phyloP scores from a whole-genome alignment of 2,888 invertebrate genomes.

The Aporophyla lueneburgensis region DNA sequence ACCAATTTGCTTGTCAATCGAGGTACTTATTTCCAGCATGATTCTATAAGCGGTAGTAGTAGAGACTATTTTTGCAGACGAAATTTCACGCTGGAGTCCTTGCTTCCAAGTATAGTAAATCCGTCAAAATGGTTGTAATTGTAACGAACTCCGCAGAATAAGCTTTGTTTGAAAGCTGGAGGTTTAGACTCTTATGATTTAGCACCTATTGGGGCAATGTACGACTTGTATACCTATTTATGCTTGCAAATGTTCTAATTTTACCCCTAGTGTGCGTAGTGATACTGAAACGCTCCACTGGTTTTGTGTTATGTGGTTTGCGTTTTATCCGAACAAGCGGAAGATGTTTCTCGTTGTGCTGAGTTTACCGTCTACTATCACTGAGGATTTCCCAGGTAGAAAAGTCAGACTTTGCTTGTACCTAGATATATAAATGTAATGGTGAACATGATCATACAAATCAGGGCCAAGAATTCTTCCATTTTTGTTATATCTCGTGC shows the following conservation, averaged over 20 bases:
- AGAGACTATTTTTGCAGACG: not conserved
- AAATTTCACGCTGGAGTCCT: not conserved
- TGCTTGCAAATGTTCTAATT: constrained; percentile 34
- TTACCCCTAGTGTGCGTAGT: constrained; percentile 9
- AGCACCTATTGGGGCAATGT: constrained; percentile 45
- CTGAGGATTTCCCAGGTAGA: not conserved
- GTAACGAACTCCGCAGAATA: constrained; percentile 9
- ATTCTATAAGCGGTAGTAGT: not conserved
- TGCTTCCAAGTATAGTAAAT: not conserved
- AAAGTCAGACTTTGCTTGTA: not conserved
- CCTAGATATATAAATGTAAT: not conserved
- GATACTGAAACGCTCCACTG: constrained; percentile 15
- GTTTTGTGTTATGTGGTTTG: constrained; percentile 1
- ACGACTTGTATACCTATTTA: constrained; percentile 16
- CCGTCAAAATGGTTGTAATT: constrained; percentile 2
- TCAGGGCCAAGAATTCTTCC: too few relatives aligned
- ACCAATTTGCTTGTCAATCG: constrained; percentile 1
- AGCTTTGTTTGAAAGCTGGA: constrained; percentile 44
- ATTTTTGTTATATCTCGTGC: not conserved
- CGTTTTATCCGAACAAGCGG: not conserved
- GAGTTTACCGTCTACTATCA: not conserved
- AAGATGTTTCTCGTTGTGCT: constrained; percentile 1
- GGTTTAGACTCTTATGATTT: constrained; percentile 36
- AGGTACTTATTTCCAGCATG: not conserved
- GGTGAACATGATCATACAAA: not conserved